These are phyloP conservation scores for Tenebrosternarchus preto DNA, from an alignment of 2,113 vertebrate genomes.

Conservation along the genomic window DNA sequence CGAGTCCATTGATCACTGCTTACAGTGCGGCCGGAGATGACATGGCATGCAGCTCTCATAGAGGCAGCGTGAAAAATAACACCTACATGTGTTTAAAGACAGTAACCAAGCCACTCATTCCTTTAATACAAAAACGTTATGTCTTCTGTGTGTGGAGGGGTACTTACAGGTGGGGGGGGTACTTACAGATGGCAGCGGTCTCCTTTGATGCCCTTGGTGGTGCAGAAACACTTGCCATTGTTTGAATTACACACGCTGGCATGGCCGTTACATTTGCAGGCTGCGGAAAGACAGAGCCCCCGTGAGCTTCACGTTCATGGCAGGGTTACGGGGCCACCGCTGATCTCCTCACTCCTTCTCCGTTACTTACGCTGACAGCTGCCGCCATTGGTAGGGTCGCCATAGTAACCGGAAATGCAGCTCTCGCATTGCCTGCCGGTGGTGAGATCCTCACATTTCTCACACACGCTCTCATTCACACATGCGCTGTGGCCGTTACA, in stretches of 20 bases:
- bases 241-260: conserved; percentile 92
- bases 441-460: conserved; percentile 95
- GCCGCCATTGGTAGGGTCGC: conserved; percentile 95
- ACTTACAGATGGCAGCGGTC: conserved; percentile 98
- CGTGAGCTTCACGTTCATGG: background rate
- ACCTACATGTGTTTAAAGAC: no score
- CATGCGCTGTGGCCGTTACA: conserved; percentile 97
- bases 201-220: conserved; percentile 98
- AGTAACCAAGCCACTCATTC: background rate
- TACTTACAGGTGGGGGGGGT: no score
- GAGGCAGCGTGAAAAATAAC: no score
- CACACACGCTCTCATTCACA: conserved; percentile 91
- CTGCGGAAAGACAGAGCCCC: conserved; percentile 65
- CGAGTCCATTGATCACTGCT: no score
- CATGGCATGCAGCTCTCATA: no score
- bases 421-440: conserved; percentile 92
- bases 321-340: background rate
- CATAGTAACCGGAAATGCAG: conserved; percentile 93
- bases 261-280: conserved; percentile 96
- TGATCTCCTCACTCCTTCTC: background rate
- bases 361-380: conserved; percentile 92
- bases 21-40: no score
- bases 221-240: conserved; percentile 96
- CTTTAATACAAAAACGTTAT: background rate
- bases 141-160: background rate